Conservation (phyloP, 2,113 vertebrate species). For the Cryptomyrus ogoouensis region DNA sequence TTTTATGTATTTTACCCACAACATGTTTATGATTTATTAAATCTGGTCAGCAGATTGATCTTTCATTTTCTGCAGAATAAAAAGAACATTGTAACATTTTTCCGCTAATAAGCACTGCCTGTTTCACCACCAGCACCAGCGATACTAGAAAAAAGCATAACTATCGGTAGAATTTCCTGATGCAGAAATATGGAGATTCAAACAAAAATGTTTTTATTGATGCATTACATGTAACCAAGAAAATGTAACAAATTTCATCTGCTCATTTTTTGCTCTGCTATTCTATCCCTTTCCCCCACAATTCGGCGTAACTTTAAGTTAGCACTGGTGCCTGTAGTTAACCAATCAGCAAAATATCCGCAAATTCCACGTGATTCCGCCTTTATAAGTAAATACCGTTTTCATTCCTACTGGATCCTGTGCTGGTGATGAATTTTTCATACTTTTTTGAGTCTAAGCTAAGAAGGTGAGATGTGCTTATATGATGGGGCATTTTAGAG, state of each 20-base stretch:
- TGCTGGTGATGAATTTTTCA: neutral
- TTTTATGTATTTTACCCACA: neutral
- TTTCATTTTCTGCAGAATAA: neutral
- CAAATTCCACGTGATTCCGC: neutral
- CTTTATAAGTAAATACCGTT: neutral
- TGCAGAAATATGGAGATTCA: neutral
- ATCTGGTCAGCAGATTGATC: neutral
- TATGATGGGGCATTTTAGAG: too few species aligned
- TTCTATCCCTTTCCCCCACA: neutral
- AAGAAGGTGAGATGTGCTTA: neutral
- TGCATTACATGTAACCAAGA: neutral
- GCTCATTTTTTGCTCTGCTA: neutral
- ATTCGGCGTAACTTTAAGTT: neutral
- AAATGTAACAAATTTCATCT: neutral
- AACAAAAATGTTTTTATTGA: neutral
- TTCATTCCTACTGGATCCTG: too few species aligned
- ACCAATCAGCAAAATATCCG: neutral
- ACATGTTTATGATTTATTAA: neutral
- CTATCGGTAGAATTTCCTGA: neutral
- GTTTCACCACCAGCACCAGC: neutral
- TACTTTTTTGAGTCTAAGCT: neutral
- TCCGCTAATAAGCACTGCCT: neutral
- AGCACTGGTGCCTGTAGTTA: neutral
- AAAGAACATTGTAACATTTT: neutral
- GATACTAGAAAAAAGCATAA: neutral